Evolutionary conservation across 2,888 invertebrate genomes (phyloP).

Genomic region (Agrochola lychnidis): DNA sequence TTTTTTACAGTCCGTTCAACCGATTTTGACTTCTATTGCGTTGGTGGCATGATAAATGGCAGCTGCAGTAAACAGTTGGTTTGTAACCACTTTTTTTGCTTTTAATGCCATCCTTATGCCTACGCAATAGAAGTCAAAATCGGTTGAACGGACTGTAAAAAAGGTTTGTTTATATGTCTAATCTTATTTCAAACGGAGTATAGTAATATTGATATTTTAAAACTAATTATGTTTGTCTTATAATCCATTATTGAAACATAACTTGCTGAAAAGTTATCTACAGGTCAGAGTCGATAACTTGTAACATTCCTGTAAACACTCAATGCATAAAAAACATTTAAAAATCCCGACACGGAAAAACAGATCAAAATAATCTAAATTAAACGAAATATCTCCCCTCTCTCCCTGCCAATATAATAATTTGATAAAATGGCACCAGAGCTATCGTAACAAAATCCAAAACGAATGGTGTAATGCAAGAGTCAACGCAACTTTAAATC

Average conservation of each 20-base stretch:
- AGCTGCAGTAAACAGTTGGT: no score
- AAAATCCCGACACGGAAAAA: background rate
- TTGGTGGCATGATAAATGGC: no score
- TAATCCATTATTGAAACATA: background rate
- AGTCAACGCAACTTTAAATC: conserved; percentile 37
- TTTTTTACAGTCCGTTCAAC: no score
- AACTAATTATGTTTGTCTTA: background rate
- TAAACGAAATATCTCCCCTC: conserved; percentile 29
- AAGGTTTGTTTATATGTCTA: no score
- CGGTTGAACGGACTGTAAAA: no score
- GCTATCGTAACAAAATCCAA: conserved; percentile 22
- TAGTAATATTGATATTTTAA: background rate
- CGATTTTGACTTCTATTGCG: no score
- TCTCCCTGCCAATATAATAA: conserved; percentile 6
- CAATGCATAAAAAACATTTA: background rate
- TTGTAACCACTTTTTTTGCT: no score
- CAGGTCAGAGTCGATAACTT: background rate
- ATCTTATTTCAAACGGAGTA: no score
- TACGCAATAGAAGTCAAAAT: no score
- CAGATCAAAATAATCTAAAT: conserved; percentile 20
- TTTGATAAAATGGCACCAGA: conserved; percentile 27
- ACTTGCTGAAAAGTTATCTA: background rate
- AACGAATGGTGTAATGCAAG: conserved; percentile 28
- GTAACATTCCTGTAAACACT: background rate
- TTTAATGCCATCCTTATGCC: no score